These are phyloP conservation scores for Araneus ventricosus DNA, from an alignment of 1,140 invertebrate species.

Conservation along the genomic window DNA sequence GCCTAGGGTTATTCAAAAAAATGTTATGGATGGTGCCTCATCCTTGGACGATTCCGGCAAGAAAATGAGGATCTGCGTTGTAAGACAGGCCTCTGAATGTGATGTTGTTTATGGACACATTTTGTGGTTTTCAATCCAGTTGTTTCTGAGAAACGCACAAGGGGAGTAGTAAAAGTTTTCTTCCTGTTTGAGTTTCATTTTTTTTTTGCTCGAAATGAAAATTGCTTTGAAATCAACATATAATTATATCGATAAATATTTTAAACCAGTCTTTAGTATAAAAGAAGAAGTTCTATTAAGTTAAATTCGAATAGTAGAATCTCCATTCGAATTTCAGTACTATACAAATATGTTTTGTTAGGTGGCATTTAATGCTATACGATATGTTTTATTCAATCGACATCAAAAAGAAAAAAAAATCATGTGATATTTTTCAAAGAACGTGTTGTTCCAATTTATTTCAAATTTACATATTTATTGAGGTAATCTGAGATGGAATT, in stretches of 20 bases:
- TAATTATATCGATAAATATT: not conserved
- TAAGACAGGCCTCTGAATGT: not conserved
- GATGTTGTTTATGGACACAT: slow-evolving; percentile 8
- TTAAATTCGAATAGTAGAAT: too few species aligned
- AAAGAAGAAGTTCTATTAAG: too few species aligned
- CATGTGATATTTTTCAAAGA: too few species aligned
- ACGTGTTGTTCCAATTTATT: too few species aligned
- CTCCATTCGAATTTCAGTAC: too few species aligned
- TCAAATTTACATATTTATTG: too few species aligned
- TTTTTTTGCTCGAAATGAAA: not conserved
- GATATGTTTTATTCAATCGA: too few species aligned
- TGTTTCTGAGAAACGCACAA: not conserved
- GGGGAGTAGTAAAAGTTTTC: not conserved
- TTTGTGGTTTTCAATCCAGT: slow-evolving; percentile 22
- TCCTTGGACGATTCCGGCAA: slow-evolving; percentile 5
- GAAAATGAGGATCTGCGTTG: not conserved
- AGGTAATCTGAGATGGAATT: too few species aligned
- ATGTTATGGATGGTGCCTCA: not conserved
- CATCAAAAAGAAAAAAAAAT: too few species aligned
- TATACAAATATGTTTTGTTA: too few species aligned
- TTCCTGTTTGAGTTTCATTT: not conserved
- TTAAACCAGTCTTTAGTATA: not conserved
- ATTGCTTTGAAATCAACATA: not conserved
- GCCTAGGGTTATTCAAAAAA: not conserved
- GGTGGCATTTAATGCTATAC: too few species aligned